Conservation (phyloP, 2,888 invertebrate species). For the Leptopilina myrica region DNA sequence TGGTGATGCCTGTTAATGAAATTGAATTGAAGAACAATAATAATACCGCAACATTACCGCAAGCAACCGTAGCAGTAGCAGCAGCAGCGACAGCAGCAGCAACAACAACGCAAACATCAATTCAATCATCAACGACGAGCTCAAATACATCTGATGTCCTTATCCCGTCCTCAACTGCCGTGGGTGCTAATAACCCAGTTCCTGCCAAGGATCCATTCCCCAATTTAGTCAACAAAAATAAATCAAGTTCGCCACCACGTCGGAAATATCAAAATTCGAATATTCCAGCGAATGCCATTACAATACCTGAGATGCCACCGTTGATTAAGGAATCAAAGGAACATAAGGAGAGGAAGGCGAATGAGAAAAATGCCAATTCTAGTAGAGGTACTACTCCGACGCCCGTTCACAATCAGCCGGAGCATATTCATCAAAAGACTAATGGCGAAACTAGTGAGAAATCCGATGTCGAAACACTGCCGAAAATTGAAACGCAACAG, state of each 20-base stretch:
- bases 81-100: no score
- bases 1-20: slow-evolving; percentile 44
- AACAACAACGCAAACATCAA: slow-evolving; percentile 33
- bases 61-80: not conserved
- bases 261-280: slow-evolving; percentile 65
- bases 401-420: slow-evolving; percentile 59
- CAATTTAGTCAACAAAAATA: slow-evolving; percentile 58
- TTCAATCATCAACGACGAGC: slow-evolving; percentile 46
- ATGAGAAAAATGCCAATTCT: slow-evolving; percentile 64
- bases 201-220: slow-evolving; percentile 62
- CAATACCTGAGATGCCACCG: slow-evolving; percentile 54
- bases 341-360: slow-evolving; percentile 63
- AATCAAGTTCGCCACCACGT: slow-evolving; percentile 67
- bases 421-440: slow-evolving; percentile 57
- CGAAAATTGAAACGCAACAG: slow-evolving; percentile 63
- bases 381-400: slow-evolving; percentile 63
- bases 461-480: slow-evolving; percentile 59
- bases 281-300: slow-evolving; percentile 43
- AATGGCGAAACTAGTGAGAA: slow-evolving; percentile 70
- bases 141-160: slow-evolving; percentile 56
- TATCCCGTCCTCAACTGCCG: slow-evolving; percentile 58
- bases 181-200: slow-evolving; percentile 56
- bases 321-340: slow-evolving; percentile 59
- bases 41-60: not conserved
- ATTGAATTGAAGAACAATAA: slow-evolving; percentile 50